Evolutionary conservation across 1,140 invertebrate species (phyloP), one percentile per base, ranked within the genome.

Genomic region (Meloidogyne chitwoodi): DNA sequence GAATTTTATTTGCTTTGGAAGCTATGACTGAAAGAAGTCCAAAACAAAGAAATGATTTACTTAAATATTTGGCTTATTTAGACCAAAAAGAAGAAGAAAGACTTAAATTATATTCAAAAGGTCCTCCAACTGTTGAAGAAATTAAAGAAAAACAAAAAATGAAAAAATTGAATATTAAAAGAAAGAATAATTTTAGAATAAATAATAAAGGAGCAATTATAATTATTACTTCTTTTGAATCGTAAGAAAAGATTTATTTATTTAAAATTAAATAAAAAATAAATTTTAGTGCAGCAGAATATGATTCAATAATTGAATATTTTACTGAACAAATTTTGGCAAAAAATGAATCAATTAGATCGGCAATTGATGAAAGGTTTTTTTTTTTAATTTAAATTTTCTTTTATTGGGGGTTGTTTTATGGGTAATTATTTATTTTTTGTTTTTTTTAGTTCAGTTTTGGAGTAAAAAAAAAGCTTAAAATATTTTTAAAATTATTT

Each of bases 1-100:
- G 80, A 27, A 72, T 82, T 82, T 65, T 67, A 0, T 22, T 79
- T 29, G 79, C 80, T 10, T 74, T 82, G 48, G 79, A 80, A 65
- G 79, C 71, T 6, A 44, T 80, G 24, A 66, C 44, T 29, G 74
- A 82, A 48, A 62, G 56, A 29, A 78, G 63, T 27, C 27, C 48
- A 61, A 65, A 80, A 61, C 75, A 76, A 22, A 56, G 31, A 6
- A 75, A 71, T 44, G 74, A 24, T 56, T 14, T 61, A 24, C 65
- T n/a, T 19, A 6, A 38, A 27, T 66, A 31, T 38, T 29, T 38
- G 65, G 65, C 19, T 12, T 31, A 66, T 66, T 31, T 31, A n/a
- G n/a, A 56, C n/a, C 48, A 56, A 56, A 14, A 70, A 44, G 68
- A 26, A 70, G 24, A 19, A 22, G 61, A 44, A 26, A 44, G 29